These are phyloP conservation scores for Gila robusta DNA, from an alignment of 2,797 vertebrate genomes.

Conservation along the genomic window DNA sequence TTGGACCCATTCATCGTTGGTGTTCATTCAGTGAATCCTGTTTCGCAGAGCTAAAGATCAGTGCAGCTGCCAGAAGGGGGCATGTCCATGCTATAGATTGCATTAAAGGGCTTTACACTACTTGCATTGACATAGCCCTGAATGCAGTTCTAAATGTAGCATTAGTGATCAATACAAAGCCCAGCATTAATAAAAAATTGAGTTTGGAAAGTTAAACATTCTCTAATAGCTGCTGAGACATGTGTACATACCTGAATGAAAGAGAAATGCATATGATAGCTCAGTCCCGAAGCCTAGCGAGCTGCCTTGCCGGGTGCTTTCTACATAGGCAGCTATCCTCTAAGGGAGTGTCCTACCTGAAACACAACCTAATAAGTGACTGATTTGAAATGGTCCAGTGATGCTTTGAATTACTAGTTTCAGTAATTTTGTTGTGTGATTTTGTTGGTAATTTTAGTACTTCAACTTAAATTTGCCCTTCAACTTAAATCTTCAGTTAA, in stretches of 20 bases:
- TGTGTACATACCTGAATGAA: not conserved
- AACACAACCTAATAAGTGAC: not conserved
- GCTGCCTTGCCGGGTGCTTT: not conserved
- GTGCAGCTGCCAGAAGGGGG: conserved; percentile 22
- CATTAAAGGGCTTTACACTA: conserved; percentile 66
- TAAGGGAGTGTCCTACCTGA: not conserved
- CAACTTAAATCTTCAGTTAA: not conserved
- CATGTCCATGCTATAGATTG: conserved; percentile 48
- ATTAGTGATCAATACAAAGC: not conserved
- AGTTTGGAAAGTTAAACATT: conserved; percentile 2
- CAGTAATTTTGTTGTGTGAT: not conserved
- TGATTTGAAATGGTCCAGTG: not conserved
- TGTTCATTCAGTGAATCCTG: conserved; percentile 31
- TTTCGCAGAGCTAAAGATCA: conserved; percentile 12
- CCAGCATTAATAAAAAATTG: not conserved
- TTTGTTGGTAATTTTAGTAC: not conserved
- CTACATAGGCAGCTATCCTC: not conserved
- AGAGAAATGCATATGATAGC: not conserved
- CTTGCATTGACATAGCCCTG: conserved; percentile 52
- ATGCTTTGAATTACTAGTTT: not conserved
- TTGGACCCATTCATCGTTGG: conserved; percentile 1
- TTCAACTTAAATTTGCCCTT: not conserved
- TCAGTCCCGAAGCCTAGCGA: not conserved
- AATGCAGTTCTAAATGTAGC: conserved; percentile 18
- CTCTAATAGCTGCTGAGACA: not conserved